Evolutionary conservation across 2,888 invertebrate genomes (phyloP), one percentile per base, ranked within the genome.

Genomic region (Byasa hedistus): DNA sequence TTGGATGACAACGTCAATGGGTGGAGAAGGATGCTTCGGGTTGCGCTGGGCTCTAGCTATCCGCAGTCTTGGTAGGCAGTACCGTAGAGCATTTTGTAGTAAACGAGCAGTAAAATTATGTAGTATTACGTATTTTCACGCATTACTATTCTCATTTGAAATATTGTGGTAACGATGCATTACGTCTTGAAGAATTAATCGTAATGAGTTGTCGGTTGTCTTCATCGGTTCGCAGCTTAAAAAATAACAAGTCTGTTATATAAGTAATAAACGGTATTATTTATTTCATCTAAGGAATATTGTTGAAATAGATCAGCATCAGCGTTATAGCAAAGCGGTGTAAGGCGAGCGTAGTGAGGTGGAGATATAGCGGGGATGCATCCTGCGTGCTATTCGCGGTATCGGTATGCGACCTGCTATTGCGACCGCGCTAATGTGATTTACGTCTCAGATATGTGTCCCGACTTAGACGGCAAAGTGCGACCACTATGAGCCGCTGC

Each of bases 331-430:
- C 61, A 60, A 51, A 44, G 44, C 51, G 21, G 52, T 66, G 61
- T 66, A 52, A 52, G 61, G 57, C 51, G 48, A 61, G 57, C 51
- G 57, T 57, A 51, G 24, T n/a, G 52, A 61, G 57, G 56, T 24
- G 36, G 65, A 59, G 65, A 66, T 66, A 57, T 57, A 57, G 54
- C 57, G 15, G 54, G 52, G 54, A 66, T 52, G 48, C 55, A 62
- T 66, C 62, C 66, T 66, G 66, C 66, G 59, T 55, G 66, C 66
- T 66, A 66, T 66, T 66, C 54, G 66, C 55, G 66, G 65, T 56
- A 51, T 57, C 61, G 65, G 65, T 61, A 66, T 66, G 62, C 62
- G 66, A 66, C 62, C 66, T 59, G 66, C 58, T 58, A 59, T 59
- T 62, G 66, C 62, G 61, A 58, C 66, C 54, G 51, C 51, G 62